These are phyloP conservation scores for Alloscopus bannaensis DNA, from an alignment of 2,888 invertebrate species.

Conservation along the genomic window DNA sequence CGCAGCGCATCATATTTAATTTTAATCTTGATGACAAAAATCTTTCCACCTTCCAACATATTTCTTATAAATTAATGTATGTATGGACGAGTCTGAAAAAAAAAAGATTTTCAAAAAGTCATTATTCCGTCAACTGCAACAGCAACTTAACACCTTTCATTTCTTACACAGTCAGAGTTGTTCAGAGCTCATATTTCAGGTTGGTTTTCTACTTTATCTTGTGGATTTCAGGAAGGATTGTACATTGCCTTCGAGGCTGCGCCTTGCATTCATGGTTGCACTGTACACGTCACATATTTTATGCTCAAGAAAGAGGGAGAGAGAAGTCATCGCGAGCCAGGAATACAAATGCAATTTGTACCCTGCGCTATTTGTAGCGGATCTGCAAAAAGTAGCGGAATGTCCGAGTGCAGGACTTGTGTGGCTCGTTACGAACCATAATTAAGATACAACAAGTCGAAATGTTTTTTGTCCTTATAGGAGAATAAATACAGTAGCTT, in stretches of 20 bases:
- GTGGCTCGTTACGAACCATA: too few species aligned
- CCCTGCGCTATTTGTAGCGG: background rate
- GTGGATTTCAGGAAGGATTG: too few species aligned
- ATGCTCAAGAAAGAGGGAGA: background rate
- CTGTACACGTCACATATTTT: background rate
- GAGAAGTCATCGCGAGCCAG: background rate
- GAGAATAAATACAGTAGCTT: conserved; percentile 56
- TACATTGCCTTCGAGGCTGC: too few species aligned
- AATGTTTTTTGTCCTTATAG: conserved; percentile 54
- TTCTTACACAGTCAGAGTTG: too few species aligned
- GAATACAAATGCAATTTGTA: background rate
- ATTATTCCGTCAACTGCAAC: conserved; percentile 34
- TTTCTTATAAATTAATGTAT: too few species aligned
- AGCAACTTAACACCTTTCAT: conserved; percentile 53
- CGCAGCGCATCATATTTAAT: conserved; percentile 17
- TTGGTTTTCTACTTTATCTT: too few species aligned
- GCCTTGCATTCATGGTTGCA: conserved; percentile 10
- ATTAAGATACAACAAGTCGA: conserved; percentile 25
- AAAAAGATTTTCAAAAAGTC: too few species aligned
- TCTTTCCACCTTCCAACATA: conserved; percentile 49
- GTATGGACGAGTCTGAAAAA: too few species aligned
- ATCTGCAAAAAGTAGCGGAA: background rate
- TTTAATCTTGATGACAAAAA: conserved; percentile 58
- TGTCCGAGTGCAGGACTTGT: background rate
- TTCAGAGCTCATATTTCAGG: too few species aligned